Percentiles rank a stretch among this genome's conserved stretches.
phyloP scores from a whole-genome alignment of 2,888 invertebrate species.

The Polymixis flavicincta region DNA sequence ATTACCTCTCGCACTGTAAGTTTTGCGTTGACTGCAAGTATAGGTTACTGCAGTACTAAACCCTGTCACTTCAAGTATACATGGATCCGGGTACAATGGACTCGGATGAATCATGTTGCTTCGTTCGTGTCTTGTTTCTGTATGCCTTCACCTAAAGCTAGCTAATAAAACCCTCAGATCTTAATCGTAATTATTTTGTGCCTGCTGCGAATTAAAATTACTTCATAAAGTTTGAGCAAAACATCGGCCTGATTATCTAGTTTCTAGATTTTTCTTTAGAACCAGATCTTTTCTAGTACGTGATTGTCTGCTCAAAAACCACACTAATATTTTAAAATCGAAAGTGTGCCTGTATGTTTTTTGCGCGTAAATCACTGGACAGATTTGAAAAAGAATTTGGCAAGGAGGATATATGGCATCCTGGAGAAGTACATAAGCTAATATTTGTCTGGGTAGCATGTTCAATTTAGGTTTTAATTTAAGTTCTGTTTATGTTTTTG shows the following conservation, averaged over 20 bases:
- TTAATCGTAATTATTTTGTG: background rate
- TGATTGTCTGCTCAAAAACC: background rate
- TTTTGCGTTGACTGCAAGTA: background rate
- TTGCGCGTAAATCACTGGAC: too few species aligned
- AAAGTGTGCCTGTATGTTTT: too few species aligned
- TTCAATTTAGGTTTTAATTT: too few species aligned
- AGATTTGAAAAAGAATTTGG: too few species aligned
- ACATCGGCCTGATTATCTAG: background rate
- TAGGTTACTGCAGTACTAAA: background rate
- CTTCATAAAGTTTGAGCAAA: background rate
- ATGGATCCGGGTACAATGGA: constrained; percentile 40
- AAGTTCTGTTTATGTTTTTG: too few species aligned
- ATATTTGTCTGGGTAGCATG: too few species aligned
- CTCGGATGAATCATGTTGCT: constrained; percentile 26
- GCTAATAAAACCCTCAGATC: constrained; percentile 5
- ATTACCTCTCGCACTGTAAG: background rate
- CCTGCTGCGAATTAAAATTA: background rate
- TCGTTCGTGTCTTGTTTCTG: constrained; percentile 12
- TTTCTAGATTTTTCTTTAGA: background rate
- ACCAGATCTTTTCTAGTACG: background rate
- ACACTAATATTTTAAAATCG: too few species aligned
- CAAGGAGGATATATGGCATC: too few species aligned
- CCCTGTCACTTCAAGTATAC: constrained; percentile 20
- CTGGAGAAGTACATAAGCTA: too few species aligned
- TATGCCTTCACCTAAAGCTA: background rate